These are phyloP conservation scores for Hydropsyche tenuis DNA, from an alignment of 1,140 invertebrate genomes.

Conservation along the genomic window DNA sequence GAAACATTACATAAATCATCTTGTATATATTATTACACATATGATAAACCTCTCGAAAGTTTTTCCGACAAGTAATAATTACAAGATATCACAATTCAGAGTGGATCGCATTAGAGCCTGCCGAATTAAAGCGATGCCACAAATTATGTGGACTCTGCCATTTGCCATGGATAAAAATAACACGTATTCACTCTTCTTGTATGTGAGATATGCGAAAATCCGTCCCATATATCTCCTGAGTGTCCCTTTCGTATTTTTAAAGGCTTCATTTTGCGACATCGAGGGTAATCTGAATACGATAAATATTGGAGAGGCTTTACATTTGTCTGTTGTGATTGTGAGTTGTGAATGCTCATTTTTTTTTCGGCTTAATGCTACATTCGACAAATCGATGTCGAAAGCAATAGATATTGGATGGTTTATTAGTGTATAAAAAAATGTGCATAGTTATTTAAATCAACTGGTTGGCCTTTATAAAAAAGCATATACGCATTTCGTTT, in stretches of 20 bases:
- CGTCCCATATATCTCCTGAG: not conserved
- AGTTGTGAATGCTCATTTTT: not conserved
- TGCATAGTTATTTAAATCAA: slow-evolving; percentile 6
- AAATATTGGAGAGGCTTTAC: not conserved
- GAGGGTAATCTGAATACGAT: not conserved
- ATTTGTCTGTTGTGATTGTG: not conserved
- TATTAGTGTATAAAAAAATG: not conserved
- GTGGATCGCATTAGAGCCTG: not conserved
- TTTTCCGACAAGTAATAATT: not conserved
- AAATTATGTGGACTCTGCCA: not conserved
- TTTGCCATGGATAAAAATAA: slow-evolving; percentile 2
- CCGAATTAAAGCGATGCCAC: not conserved
- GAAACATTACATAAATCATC: not conserved
- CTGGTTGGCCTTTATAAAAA: slow-evolving; percentile 1
- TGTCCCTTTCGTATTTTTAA: not conserved
- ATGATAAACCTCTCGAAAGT: not conserved
- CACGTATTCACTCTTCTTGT: slow-evolving; percentile 3
- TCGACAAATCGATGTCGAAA: too few relatives aligned
- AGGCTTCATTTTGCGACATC: not conserved
- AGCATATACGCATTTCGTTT: not conserved
- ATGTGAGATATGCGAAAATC: not conserved
- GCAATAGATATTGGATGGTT: not conserved
- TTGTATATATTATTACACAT: not conserved
- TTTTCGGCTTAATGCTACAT: too few relatives aligned
- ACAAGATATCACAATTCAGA: not conserved